Evolutionary conservation across 2,113 vertebrate genomes (phyloP), one percentile per base, ranked within the genome.

Genomic region (Mesitornis unicolor): DNA sequence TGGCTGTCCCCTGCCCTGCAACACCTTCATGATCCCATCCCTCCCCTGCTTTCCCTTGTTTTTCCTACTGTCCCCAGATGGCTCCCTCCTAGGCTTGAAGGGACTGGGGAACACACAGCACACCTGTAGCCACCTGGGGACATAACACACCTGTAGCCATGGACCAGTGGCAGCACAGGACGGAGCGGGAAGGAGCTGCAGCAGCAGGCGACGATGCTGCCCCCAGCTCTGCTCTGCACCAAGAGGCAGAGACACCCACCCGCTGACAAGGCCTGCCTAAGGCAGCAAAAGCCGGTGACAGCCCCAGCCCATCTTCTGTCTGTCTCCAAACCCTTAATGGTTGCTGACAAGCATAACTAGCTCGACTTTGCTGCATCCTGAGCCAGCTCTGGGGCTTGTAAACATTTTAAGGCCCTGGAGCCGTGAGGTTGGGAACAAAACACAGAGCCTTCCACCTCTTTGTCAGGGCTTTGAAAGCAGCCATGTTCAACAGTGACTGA

Each of bases 321-420:
- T 80, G 29, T 71, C 83, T 87, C 51, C 64, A 82, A 77, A 68
- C 25, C 60, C 40, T 92, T 94, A 95, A 95, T 64, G 60, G 69
- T 17, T 91, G 75, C 67, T 93, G 91, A 93, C 87, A 91, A 85
- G 91, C 47, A n/a, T 74, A 95, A 88, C 89, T 76, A 82, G 80
- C 57, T 94, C 91, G 84, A 92, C 54, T 89, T 70, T 18, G 42
- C 42, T 82, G 94, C 89, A 74, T 68, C 53, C 76, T 42, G 69
- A 89, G 73, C 40, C 77, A 88, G 56, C 64, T 95, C 76, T 45
- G 73, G 51, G 64, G 64, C 69, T 90, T 87, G 80, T 87, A 95
- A 94, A 95, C 88, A 76, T 90, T 84, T 75, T 43, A 84, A 88
- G 48, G 45, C 54, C 71, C 67, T 36, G 50, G 25, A 80, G 83